phyloP scores from a whole-genome alignment of 2,888 invertebrate species.

The Fissipunctia ypsillon region DNA sequence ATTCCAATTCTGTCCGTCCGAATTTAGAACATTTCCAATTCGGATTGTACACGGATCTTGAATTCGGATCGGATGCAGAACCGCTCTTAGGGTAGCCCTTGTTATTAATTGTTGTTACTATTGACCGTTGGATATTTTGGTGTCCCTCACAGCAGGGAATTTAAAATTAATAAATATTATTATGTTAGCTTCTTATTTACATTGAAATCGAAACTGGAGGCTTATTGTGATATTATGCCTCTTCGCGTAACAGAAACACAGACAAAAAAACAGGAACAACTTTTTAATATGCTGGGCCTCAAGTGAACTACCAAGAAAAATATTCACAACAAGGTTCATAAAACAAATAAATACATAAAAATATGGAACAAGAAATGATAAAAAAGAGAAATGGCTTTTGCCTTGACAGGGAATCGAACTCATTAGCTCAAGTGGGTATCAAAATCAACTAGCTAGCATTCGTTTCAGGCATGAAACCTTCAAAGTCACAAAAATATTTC shows the following conservation, averaged over 20 bases:
- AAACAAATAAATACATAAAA: not conserved
- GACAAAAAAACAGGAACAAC: not conserved
- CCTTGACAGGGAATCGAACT: not conserved
- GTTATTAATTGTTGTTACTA: constrained; percentile 32
- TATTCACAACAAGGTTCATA: not conserved
- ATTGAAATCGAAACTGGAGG: not conserved
- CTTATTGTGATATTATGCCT: not conserved
- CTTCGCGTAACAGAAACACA: too few relatives aligned
- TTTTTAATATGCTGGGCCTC: not conserved
- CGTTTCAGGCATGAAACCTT: constrained; percentile 2
- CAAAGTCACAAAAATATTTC: not conserved
- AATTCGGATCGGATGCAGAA: too few relatives aligned
- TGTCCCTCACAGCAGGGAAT: constrained; percentile 22
- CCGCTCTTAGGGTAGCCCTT: constrained; percentile 7
- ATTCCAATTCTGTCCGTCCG: too few relatives aligned
- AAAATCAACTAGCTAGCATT: not conserved
- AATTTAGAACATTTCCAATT: too few relatives aligned
- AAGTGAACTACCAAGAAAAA: not conserved
- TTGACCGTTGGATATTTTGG: constrained; percentile 19
- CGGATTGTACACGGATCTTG: too few relatives aligned
- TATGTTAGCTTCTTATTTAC: constrained; percentile 27
- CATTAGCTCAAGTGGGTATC: not conserved
- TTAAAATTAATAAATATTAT: constrained; percentile 19
- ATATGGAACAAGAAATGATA: not conserved
- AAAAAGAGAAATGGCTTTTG: not conserved